Base-by-base conservation (phyloP, 2,888 invertebrate genomes). In the Parasteatoda lunata region DNA sequence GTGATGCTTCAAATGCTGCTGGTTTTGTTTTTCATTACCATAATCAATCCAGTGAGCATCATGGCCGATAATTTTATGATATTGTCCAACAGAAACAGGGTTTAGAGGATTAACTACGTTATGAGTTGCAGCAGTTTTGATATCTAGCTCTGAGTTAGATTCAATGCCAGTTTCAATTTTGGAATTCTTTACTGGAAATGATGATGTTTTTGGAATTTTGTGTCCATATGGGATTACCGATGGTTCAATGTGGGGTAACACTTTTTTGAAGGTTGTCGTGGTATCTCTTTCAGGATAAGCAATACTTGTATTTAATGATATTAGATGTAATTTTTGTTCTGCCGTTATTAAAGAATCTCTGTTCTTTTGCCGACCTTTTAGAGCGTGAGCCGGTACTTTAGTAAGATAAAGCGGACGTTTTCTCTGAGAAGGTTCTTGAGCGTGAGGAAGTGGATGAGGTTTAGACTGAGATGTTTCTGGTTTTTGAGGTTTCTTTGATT, bases 11-110 rank as follows among this genome's bases (percentile, higher is more conserved):
- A 77, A 9, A 51, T 71, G 30, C 13, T 71, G 64, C 51, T 84
- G 69, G 45, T 77, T 70, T 4, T 30, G 30, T 54, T 65, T 47
- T 45, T 76, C 66, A 2, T 76, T 66, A 15, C 52, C 77, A 54
- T 80, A 80, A 48, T 80, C 51, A 51, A 76, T 72, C 85, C 85
- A 85, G 54, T 85, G 80, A 3, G 76, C 80, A 52, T 85, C 80
- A 52, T 85, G 85, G 1, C 85, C 85, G 51, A 85, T 80, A 49
- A 85, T 80, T 49, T 52, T 77, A 66, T 80, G 85, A 48, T 75
- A 75, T 15, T 75, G 75, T 1, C 81, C 81, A 49, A 81, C 68
- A 8, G 75, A 73, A 54, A 81, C 68, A 15, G 75, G 52, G 47
- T 81, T 73, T 30, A 78, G 64, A 64, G 30, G 30, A 2, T 30